Evolutionary conservation across 2,113 vertebrate genomes (phyloP), one percentile per base, ranked within the genome.

Genomic region (Nothocercus nigrocapillus): DNA sequence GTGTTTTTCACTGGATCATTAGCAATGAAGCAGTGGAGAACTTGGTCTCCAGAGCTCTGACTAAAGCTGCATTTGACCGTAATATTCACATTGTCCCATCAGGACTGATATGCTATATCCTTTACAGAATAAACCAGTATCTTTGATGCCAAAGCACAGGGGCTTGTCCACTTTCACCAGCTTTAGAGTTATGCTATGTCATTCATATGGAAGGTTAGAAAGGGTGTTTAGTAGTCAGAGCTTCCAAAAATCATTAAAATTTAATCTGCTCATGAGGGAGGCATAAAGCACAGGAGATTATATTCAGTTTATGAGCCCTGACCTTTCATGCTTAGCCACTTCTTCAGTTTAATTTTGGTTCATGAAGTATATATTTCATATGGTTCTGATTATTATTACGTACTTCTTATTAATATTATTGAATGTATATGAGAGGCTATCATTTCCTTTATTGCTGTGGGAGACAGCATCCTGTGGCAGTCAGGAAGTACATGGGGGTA

Each of bases 231-330:
- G 82, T 85, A 93, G 83, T 53, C 66, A 95, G 84, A 94, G 69
- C 92, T 97, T 94, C 95, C 92, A 88, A 95, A 95, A 94, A 96
- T 95, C 96, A 97, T 98, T 97, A 98, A 98, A 98, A 91, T 97
- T 98, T 97, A 96, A 98, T 98, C 97, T 98, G 96, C 94, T 97
- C 96, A 85, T 82, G 63, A 69, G 81, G 92, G 54, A 93, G 91
- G 83, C 2, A 66, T 84, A 96, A 97, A 98, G 95, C 94, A 97
- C 96, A 96, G 90, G 93, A 97, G 96, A 98, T 98, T 97, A 98
- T 95, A 78, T 93, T 97, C 94, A 92, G 90, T 97, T 98, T 98
- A 97, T 97, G 96, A 97, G 86, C 88, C 89, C 63, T 97, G 97
- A 98, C 97, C 96, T 97, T 97, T 97, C 90, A 87, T 89, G 93